phyloP scores from a whole-genome alignment of 2,113 vertebrate species.

The Aptenodytes forsteri region DNA sequence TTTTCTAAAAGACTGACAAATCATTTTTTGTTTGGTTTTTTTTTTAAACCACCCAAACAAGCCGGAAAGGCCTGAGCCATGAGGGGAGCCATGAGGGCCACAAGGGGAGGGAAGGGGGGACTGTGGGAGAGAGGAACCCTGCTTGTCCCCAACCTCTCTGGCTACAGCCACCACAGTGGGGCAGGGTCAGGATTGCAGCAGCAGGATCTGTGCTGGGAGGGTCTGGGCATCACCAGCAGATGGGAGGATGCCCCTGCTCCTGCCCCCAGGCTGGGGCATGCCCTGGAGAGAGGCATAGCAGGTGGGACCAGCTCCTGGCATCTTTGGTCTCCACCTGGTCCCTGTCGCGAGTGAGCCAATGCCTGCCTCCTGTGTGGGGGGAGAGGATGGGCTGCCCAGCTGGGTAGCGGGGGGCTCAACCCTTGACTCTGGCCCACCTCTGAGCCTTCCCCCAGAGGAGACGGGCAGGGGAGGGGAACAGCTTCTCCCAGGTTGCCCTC shows the following conservation, averaged over 20 bases:
- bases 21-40: not conserved
- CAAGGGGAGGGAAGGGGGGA: not conserved
- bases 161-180: not conserved
- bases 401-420: not conserved
- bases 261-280: not conserved
- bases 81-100: not conserved
- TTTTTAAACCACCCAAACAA: not conserved
- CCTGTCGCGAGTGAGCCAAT: not conserved
- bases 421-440: not conserved
- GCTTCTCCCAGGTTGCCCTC: not conserved
- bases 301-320: not conserved
- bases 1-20: not conserved
- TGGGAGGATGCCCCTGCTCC: not conserved
- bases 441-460: not conserved
- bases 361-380: not conserved
- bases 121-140: not conserved
- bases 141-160: not conserved
- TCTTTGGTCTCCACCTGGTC: not conserved
- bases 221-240: not conserved
- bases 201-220: not conserved
- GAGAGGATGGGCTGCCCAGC: not conserved
- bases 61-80: not conserved
- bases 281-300: not conserved
- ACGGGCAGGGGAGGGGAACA: not conserved
- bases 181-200: not conserved